phyloP scores from a whole-genome alignment of 2,888 invertebrate genomes.

The Eristalis tenax region DNA sequence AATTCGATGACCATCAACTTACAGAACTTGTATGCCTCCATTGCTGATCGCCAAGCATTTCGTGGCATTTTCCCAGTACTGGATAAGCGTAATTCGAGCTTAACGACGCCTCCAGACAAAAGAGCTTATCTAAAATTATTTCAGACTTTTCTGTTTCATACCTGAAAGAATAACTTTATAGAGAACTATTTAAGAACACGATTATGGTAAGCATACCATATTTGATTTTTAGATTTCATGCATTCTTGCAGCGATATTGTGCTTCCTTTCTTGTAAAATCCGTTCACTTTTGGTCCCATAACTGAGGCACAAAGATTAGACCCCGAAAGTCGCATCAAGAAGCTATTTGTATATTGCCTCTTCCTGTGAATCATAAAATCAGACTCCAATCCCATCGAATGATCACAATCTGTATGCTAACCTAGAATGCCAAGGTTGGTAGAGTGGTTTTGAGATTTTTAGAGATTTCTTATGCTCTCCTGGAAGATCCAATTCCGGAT shows the following conservation, averaged over 20 bases:
- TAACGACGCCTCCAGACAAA: conserved; percentile 90
- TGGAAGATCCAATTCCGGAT: conserved; percentile 92
- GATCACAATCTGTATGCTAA: conserved; percentile 48
- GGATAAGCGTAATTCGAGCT: conserved; percentile 84
- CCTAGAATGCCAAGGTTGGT: conserved; percentile 92
- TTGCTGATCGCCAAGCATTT: conserved; percentile 94
- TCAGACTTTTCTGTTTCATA: conserved; percentile 92
- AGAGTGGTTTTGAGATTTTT: conserved; percentile 82
- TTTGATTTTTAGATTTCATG: conserved; percentile 86
- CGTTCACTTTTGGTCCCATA: conserved; percentile 78
- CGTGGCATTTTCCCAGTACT: conserved; percentile 94
- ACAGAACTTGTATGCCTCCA: conserved; percentile 90
- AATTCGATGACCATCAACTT: background rate
- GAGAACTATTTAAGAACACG: no score
- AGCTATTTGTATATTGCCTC: conserved; percentile 88
- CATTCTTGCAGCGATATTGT: conserved; percentile 87
- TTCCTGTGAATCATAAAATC: conserved; percentile 82
- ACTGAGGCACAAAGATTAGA: conserved; percentile 90
- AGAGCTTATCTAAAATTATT: conserved; percentile 89
- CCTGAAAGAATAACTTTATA: conserved; percentile 81
- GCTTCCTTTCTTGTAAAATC: conserved; percentile 87
- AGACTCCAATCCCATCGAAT: background rate
- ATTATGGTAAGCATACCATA: conserved; percentile 81
- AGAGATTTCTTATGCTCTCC: conserved; percentile 83
- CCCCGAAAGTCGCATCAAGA: conserved; percentile 87